Evolutionary conservation across 1,140 invertebrate genomes (phyloP), one percentile per base, ranked within the genome.

Genomic region (Drosophila paulistorum): DNA sequence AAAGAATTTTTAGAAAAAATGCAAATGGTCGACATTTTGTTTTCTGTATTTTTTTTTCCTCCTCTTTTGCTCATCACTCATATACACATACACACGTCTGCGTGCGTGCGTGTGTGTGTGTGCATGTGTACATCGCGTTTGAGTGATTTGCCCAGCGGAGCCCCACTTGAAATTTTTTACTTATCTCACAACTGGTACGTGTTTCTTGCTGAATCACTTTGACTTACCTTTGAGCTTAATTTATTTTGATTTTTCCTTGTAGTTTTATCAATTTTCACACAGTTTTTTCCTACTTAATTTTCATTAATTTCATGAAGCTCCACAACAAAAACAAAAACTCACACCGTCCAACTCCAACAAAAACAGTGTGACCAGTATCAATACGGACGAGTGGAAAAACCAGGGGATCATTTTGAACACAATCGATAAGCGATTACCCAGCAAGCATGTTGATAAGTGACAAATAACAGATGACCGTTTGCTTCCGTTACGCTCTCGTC

Each of bases 1-100:
- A 63, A 70, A 67, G 75, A 59, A 66, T 57, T 54, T 65, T 13
- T 37, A 71, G 76, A 61, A 79, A 74, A 81, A 84, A 75, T 72
- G 67, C 69, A 75, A 87, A 89, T 72, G 84, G 84, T 89, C 84
- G 84, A 89, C 84, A 89, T 89, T 89, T 89, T 89, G 84, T 89
- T 89, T 89, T 89, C 85, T 74, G 84, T 84, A 81, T 89, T 51
- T 51, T 51, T 51, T 51, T 51, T 51, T 51, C 45, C 45, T 51
- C 17, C 84, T 80, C 77, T 87, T 76, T 58, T 84, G 71, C 75
- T 71, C 71, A 83, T 78, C 45, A 51, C 45, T 51, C 45, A 23
- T 51, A 51, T 20, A 51, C 17, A 51, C n/a, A 51, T 20, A 51
- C 45, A 51, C 45, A 51, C 20, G 45, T 13, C 11, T 14, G 30